Conservation (phyloP, 2,888 invertebrate genomes). For the Stenchaetothrips biformis region DNA sequence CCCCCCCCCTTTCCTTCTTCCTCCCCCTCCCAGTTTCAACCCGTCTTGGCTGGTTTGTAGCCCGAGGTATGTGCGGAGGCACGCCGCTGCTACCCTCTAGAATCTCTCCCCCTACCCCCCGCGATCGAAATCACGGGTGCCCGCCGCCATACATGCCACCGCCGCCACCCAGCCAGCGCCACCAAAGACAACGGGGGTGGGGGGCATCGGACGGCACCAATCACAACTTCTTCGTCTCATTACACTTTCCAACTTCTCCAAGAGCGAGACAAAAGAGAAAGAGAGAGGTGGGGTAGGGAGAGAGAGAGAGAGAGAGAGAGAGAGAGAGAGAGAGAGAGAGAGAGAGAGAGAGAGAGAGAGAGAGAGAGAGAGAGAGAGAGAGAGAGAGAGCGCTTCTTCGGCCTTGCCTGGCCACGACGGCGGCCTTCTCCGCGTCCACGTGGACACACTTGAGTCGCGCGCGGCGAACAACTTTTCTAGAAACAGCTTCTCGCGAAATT, state of each 20-base stretch:
- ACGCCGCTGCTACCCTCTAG: neutral
- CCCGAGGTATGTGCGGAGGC: neutral
- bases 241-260: constrained; percentile 13
- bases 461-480: neutral
- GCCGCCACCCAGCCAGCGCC: neutral
- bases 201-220: neutral
- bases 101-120: neutral
- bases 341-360: neutral
- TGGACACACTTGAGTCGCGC: neutral
- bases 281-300: neutral
- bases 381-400: neutral
- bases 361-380: neutral
- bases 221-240: constrained; percentile 23
- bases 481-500: too few relatives aligned
- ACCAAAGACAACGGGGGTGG: neutral
- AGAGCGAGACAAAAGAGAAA: neutral
- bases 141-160: neutral
- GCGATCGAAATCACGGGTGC: constrained; percentile 4
- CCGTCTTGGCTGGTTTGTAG: neutral
- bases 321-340: neutral
- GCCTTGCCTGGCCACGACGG: neutral
- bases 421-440: neutral
- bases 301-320: neutral
- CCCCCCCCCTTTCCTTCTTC: neutral
- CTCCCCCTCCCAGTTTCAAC: neutral